A percentile compares a stretch with the other conserved stretches of the same genome.
These are phyloP conservation scores for Tupaia tana DNA, from an alignment of 2,113 vertebrate species.

Conservation along the genomic window DNA sequence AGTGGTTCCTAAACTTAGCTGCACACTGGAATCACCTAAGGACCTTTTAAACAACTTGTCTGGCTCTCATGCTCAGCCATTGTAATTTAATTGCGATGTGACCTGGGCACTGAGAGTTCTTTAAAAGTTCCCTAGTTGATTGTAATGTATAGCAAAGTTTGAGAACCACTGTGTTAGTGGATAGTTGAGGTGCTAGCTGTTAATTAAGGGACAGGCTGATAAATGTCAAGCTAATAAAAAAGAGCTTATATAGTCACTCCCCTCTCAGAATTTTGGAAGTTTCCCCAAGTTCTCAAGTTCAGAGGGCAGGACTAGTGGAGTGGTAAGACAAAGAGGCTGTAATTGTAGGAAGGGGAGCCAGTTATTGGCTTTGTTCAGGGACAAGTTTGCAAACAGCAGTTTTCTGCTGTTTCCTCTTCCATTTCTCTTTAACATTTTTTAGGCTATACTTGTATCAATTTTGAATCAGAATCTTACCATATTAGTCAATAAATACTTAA, in stretches of 20 bases:
- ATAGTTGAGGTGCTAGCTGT: neutral
- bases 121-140: slow-evolving; percentile 15
- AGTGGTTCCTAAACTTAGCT: slow-evolving; percentile 4
- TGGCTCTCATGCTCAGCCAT: neutral
- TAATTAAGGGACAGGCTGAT: neutral
- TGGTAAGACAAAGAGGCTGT: neutral
- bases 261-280: neutral
- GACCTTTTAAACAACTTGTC: neutral
- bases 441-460: neutral
- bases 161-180: neutral
- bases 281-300: neutral
- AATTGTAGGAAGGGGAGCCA: neutral
- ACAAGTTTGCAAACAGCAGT: neutral
- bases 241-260: neutral
- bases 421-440: neutral
- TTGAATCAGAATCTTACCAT: neutral
- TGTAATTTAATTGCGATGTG: neutral
- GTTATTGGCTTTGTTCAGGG: neutral
- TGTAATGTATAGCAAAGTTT: neutral
- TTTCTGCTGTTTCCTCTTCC: neutral
- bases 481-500: neutral
- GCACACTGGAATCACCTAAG: neutral
- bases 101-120: neutral
- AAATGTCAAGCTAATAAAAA: slow-evolving; percentile 36
- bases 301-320: neutral